phyloP scores from a whole-genome alignment of 1,140 invertebrate species.

The Carposina sasakii region DNA sequence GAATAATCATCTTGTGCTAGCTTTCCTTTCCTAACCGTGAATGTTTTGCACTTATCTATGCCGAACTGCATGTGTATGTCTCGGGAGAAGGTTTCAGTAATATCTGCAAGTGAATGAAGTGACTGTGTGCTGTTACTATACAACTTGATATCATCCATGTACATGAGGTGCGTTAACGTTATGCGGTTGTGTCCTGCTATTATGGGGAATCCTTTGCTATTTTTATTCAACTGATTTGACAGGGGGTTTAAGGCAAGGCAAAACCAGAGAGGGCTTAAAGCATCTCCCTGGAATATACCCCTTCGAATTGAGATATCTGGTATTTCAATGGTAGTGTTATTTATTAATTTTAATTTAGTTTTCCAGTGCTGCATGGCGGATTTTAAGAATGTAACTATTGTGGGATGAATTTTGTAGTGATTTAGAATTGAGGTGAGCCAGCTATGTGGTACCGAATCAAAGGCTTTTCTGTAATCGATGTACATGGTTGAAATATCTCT shows the following conservation, averaged over 20 bases:
- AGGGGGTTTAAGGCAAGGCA: no score
- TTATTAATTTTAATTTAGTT: background rate
- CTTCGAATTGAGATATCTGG: background rate
- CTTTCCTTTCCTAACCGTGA: background rate
- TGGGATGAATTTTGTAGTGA: background rate
- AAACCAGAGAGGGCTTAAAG: background rate
- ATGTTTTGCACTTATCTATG: conserved; percentile 3
- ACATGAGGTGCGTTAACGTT: conserved; percentile 7
- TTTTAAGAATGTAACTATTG: background rate
- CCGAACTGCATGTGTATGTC: conserved; percentile 3
- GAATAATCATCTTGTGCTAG: background rate
- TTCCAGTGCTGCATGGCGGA: background rate
- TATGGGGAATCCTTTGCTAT: no score
- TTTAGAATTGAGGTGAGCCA: background rate
- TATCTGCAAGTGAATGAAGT: background rate
- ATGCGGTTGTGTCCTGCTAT: no score
- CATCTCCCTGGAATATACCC: conserved; percentile 5
- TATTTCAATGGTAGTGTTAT: background rate
- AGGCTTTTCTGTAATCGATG: conserved; percentile 2
- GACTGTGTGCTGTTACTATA: conserved; percentile 1
- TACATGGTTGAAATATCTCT: background rate
- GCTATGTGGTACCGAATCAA: background rate
- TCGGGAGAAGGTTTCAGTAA: background rate
- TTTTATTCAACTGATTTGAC: no score
- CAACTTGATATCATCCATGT: conserved; percentile 7